These are phyloP conservation scores for Neotoxoptera formosana DNA, from an alignment of 1,140 invertebrate species.

Conservation along the genomic window DNA sequence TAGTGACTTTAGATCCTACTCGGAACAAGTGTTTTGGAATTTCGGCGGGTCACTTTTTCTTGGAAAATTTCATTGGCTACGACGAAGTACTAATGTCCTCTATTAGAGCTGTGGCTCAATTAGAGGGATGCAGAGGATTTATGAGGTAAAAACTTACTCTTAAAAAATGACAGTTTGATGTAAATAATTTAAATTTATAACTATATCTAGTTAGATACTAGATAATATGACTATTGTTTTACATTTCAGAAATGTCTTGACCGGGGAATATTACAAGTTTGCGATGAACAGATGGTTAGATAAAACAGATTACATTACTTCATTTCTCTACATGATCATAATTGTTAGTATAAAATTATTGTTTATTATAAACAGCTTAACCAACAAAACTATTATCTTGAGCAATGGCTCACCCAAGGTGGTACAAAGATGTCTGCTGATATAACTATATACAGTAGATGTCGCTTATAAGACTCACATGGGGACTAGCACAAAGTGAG, in stretches of 20 bases:
- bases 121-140: conserved; percentile 96
- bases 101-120: conserved; percentile 92
- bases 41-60: conserved; percentile 84
- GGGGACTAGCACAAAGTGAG: too few relatives aligned
- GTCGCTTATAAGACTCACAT: too few relatives aligned
- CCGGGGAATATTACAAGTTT: conserved; percentile 97
- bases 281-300: conserved; percentile 93
- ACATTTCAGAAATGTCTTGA: conserved; percentile 88
- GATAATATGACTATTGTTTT: conserved; percentile 47
- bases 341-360: conserved; percentile 83
- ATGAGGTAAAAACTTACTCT: conserved; percentile 69
- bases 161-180: too few relatives aligned
- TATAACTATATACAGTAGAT: too few relatives aligned
- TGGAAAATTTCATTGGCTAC: conserved; percentile 94
- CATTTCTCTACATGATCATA: conserved; percentile 95
- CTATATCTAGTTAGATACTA: background rate
- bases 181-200: background rate
- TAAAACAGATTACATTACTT: conserved; percentile 88
- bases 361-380: background rate
- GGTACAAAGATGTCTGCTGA: too few relatives aligned
- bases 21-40: conserved; percentile 94
- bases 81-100: conserved; percentile 96
- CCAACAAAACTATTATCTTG: too few relatives aligned
- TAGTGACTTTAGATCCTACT: conserved; percentile 88
- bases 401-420: too few relatives aligned